phyloP scores from a whole-genome alignment of 1,140 invertebrate species.

The Drosophila novamexicana region DNA sequence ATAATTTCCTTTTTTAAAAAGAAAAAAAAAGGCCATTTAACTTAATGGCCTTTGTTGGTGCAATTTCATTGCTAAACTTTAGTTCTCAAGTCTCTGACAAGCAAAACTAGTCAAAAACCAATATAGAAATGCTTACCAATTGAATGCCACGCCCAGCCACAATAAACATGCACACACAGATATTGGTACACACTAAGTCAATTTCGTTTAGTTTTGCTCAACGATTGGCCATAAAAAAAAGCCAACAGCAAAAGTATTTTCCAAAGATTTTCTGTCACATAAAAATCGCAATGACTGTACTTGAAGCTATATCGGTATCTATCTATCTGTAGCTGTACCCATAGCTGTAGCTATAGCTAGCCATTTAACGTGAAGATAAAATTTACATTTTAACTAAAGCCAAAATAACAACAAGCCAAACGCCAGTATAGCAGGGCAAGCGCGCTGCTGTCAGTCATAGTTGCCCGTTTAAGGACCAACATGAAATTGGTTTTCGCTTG shows the following conservation, averaged over 20 bases:
- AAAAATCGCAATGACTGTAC: constrained; percentile 56
- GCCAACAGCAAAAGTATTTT: constrained; percentile 41
- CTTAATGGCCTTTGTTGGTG: not conserved
- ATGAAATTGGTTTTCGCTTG: constrained; percentile 35
- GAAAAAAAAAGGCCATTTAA: not conserved
- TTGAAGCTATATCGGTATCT: constrained; percentile 23
- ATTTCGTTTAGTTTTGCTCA: constrained; percentile 61
- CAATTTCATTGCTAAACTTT: constrained; percentile 10
- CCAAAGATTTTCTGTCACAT: constrained; percentile 64
- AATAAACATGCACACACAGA: constrained; percentile 3
- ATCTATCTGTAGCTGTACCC: not conserved
- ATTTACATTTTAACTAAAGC: constrained; percentile 66
- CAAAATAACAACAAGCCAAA: constrained; percentile 15
- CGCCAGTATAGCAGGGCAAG: not conserved
- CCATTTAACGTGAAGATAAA: constrained; percentile 67
- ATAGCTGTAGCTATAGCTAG: constrained; percentile 15
- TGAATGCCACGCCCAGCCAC: constrained; percentile 8
- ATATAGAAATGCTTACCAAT: constrained; percentile 39
- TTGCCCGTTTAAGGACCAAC: constrained; percentile 31
- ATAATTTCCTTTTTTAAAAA: not conserved
- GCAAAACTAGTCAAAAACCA: constrained; percentile 16
- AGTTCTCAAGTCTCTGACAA: constrained; percentile 5
- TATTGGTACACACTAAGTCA: constrained; percentile 42
- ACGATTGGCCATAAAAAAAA: constrained; percentile 52
- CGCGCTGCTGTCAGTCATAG: constrained; percentile 1